Evolutionary conservation across 1,140 invertebrate genomes (phyloP).

Genomic region (Phortica variegata): DNA sequence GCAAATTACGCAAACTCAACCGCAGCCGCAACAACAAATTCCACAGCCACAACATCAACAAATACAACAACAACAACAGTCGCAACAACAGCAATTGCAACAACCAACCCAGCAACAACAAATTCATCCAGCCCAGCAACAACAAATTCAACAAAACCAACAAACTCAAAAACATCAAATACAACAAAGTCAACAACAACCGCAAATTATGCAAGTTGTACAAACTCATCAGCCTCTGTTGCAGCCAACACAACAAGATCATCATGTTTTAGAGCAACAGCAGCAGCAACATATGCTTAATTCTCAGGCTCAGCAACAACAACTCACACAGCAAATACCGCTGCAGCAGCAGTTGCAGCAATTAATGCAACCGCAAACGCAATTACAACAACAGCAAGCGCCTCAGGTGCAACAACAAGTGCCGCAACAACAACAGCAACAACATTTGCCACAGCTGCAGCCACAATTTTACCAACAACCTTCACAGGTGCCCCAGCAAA

Average conservation of each 20-base stretch:
- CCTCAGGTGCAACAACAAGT: slow-evolving; percentile 32
- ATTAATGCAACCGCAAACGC: slow-evolving; percentile 35
- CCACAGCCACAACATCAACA: slow-evolving; percentile 24
- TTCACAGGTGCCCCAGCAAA: slow-evolving; percentile 21
- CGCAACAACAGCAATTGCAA: slow-evolving; percentile 12
- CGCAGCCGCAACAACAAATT: slow-evolving; percentile 58
- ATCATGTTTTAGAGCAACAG: slow-evolving; percentile 2
- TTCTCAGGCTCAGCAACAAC: slow-evolving; percentile 12
- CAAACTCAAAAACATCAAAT: slow-evolving; percentile 12
- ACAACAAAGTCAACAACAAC: slow-evolving; percentile 7
- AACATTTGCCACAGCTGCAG: slow-evolving; percentile 21
- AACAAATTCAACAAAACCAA: background rate
- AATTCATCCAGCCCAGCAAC: slow-evolving; percentile 10
- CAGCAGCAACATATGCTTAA: no score
- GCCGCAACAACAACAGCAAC: slow-evolving; percentile 23
- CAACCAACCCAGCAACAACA: slow-evolving; percentile 23
- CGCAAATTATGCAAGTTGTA: slow-evolving; percentile 47
- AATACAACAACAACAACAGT: slow-evolving; percentile 2
- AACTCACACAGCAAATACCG: slow-evolving; percentile 46
- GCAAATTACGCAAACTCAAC: slow-evolving; percentile 57
- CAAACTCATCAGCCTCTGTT: background rate
- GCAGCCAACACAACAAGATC: slow-evolving; percentile 50
- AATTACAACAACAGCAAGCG: slow-evolving; percentile 9
- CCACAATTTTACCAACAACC: slow-evolving; percentile 21
- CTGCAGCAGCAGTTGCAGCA: slow-evolving; percentile 48